Evolutionary conservation across 2,113 vertebrate species (phyloP), one percentile per base, ranked within the genome.

Genomic region (Dinomys branickii): DNA sequence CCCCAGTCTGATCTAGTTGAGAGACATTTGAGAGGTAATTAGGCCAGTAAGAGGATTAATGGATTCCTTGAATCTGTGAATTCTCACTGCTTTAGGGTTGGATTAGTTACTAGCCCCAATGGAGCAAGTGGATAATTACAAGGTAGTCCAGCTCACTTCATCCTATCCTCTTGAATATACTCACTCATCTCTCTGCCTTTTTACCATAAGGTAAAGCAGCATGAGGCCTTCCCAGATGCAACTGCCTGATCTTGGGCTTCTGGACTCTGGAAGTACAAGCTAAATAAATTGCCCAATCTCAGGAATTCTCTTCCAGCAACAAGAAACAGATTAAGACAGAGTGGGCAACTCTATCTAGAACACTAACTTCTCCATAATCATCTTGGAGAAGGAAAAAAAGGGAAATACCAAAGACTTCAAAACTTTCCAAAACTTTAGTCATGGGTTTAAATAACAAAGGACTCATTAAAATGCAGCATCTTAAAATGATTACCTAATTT

Each of bases 401-500:
- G 85, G 73, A 97, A 98, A 97, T 90, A 98, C 93, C 65, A 91
- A 97, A 94, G 96, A 75, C 94, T 83, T 96, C 97, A 98, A 97
- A 96, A 89, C 54, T 96, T 98, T 96, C 89, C 93, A 96, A 97
- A 97, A 89, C 91, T 96, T 44, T 63, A 97, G 90, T 78, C 95
- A 97, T 89, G 96, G 78, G 93, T 98, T 98, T 67, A 85, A 93
- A 97, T 96, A 83, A 98, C 85, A 78, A 75, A 73, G 85, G 95
- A 96, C 95, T 97, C 98, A 98, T 98, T 97, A 97, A 97, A 97
- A 98, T 96, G 86, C 94, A 97, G 93, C 88, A 75, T 97, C 98
- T 98, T 96, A 97, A 97, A 98, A 97, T 92, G 77, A 89, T 92
- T 97, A 33, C 97, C 97, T 97, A 97, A 98, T 98, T 98, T 98